Conservation (phyloP, 1,140 invertebrate species). For the Polyergus mexicanus region DNA sequence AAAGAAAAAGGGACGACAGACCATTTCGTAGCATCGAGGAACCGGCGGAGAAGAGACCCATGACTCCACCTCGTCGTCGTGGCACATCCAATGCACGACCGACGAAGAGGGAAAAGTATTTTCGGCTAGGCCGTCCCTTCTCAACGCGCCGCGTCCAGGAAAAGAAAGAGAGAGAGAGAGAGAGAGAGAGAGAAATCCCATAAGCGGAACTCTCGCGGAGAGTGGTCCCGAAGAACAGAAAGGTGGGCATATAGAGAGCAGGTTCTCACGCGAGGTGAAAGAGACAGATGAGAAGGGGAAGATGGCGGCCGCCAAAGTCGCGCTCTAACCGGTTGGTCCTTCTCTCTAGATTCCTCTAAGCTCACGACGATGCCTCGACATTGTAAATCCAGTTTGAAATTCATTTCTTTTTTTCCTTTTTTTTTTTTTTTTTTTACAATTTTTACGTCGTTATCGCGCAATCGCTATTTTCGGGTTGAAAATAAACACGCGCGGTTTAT, state of each 20-base stretch:
- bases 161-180: slow-evolving; percentile 4
- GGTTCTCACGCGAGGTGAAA: slow-evolving; percentile 81
- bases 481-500: background rate
- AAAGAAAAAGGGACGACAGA: slow-evolving; percentile 37
- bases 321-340: slow-evolving; percentile 83
- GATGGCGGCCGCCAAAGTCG: slow-evolving; percentile 84
- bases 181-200: slow-evolving; percentile 57
- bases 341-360: slow-evolving; percentile 79
- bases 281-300: slow-evolving; percentile 81
- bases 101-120: slow-evolving; percentile 58
- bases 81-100: slow-evolving; percentile 43
- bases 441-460: slow-evolving; percentile 1
- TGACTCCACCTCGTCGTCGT: slow-evolving; percentile 47
- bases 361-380: slow-evolving; percentile 59
- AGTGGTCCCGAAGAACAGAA: slow-evolving; percentile 65
- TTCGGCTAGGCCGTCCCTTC: slow-evolving; percentile 54
- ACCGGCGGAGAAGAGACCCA: slow-evolving; percentile 38
- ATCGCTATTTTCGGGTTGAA: background rate
- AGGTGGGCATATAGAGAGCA: slow-evolving; percentile 76
- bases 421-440: background rate
- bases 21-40: slow-evolving; percentile 51
- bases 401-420: background rate
- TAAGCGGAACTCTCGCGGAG: slow-evolving; percentile 73
- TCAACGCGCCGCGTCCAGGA: slow-evolving; percentile 25
- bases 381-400: slow-evolving; percentile 57